A percentile compares a stretch with the other conserved stretches of the same genome.
phyloP scores from a whole-genome alignment of 2,113 vertebrate genomes.

The Marcusenius ussheri region DNA sequence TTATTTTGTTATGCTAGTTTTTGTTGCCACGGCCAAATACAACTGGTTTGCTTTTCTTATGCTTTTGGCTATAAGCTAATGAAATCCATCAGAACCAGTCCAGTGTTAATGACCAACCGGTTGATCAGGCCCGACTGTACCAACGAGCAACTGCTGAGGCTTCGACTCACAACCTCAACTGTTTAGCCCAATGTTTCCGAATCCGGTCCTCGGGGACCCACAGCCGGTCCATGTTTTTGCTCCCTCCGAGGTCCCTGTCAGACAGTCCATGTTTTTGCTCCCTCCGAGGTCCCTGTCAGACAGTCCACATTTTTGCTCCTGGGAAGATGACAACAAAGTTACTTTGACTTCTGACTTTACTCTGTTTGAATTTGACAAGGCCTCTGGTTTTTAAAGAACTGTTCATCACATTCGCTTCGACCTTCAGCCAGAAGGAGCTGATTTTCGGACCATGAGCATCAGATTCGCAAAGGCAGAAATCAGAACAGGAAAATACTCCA shows the following conservation, averaged over 20 bases:
- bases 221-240: not conserved
- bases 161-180: not conserved
- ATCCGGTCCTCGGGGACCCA: not conserved
- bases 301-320: not conserved
- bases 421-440: not conserved
- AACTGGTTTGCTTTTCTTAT: not conserved
- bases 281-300: not conserved
- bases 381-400: not conserved
- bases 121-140: not conserved
- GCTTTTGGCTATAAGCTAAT: not conserved
- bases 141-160: not conserved
- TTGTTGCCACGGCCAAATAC: not conserved
- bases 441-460: not conserved
- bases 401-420: not conserved
- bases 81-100: not conserved
- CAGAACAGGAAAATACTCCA: not conserved
- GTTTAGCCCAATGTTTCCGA: not conserved
- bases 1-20: not conserved
- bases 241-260: not conserved
- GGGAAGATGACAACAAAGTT: not conserved
- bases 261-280: not conserved
- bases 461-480: not conserved
- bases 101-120: not conserved
- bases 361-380: not conserved
- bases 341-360: not conserved